Evolutionary conservation across 2,888 invertebrate genomes (phyloP).

Genomic region (Exocentrus adspersus): DNA sequence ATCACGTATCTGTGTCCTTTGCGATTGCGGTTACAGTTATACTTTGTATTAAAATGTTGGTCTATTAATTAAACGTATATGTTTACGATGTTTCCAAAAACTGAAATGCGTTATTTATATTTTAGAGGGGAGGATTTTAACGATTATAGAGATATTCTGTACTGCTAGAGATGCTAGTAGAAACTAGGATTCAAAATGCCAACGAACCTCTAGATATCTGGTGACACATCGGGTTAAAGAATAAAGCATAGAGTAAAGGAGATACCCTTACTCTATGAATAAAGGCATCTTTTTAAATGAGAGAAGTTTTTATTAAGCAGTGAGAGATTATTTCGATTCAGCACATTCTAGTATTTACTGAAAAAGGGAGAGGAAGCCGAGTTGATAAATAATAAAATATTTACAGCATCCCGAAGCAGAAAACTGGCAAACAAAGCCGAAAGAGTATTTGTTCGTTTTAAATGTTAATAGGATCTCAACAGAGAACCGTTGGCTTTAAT

Average conservation of each 20-base stretch:
- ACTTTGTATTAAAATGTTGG: constrained; percentile 31
- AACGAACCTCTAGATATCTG: no score
- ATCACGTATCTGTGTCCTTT: constrained; percentile 24
- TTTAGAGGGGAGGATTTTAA: background rate
- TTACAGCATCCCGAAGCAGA: background rate
- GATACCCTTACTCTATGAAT: background rate
- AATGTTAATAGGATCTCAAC: background rate
- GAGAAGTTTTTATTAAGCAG: background rate
- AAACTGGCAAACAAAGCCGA: background rate
- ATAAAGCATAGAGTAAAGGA: no score
- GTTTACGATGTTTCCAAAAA: constrained; percentile 5
- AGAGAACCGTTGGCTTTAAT: background rate
- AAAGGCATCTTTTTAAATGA: no score
- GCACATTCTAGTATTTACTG: background rate
- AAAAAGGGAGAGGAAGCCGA: background rate
- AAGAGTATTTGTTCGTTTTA: background rate
- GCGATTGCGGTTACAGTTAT: constrained; percentile 25
- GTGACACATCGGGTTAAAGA: no score
- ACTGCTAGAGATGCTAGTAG: no score
- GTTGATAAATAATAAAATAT: background rate
- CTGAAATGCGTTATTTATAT: constrained; percentile 1
- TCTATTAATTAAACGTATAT: constrained; percentile 30
- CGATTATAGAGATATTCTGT: background rate
- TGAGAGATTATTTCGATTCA: background rate
- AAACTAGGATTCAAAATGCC: no score